Base-by-base conservation (phyloP, 2,888 invertebrate genomes). In the Coelogynopora nodosa region DNA sequence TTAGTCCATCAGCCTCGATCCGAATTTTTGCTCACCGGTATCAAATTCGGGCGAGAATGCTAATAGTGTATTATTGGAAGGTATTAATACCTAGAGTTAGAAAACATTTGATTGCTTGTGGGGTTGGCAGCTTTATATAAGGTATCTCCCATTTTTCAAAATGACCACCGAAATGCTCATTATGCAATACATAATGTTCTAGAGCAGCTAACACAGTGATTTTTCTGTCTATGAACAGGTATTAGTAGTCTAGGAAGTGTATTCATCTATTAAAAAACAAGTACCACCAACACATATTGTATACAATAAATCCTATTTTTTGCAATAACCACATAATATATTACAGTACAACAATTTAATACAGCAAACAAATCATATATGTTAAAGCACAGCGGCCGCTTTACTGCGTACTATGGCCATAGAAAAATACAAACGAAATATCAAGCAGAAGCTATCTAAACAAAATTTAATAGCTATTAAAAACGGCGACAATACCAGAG, bases 301-400 rank as follows among this genome's bases (percentile, higher is more conserved):
- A 49, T 18, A 49, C 49, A 49, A 10, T 10, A 10, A 49, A 49
- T 10, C 18, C 49, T 18, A 49, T 49, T 49, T 49, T 49, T 49
- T 49, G 49, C 49, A 49, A 49, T 49, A 5, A 49, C 49, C 49
- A 49, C 18, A 49, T 49, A n/a, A n/a, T n/a, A n/a, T n/a, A n/a
- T n/a, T n/a, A 49, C 18, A 49, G 49, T 74, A 74, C 74, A 74
- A 74, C 74, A 74, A 74, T 74, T 74, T 74, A 74, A 74, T 74
- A 74, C 74, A 74, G 74, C 74, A 74, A 74, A 74, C 74, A 74
- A 74, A 74, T 74, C 23, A 74, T 74, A 74, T 74, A 74, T 74
- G 27, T 74, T 74, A 49, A 49, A 49, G 49, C 49, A 49, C 49
- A 49, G 49, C 49, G 49, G 49, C n/a, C n/a, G n/a, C n/a, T n/a